Evolutionary conservation across 2,113 vertebrate genomes (phyloP).

Genomic region (Hemiscyllium ocellatum): DNA sequence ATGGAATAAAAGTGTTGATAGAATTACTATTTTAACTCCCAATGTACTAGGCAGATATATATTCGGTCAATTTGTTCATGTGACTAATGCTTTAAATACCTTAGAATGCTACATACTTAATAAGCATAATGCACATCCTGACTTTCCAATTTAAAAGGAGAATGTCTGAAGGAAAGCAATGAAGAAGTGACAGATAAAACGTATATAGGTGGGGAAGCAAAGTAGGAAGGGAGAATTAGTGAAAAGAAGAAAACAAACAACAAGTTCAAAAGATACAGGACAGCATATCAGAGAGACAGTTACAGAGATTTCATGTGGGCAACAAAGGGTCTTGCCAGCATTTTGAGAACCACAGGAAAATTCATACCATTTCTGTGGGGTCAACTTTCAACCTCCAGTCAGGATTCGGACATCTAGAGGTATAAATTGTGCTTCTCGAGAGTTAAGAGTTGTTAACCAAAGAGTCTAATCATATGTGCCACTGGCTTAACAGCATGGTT

Average conservation of each 20-base stretch:
- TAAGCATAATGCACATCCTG: not conserved
- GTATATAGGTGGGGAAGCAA: not conserved
- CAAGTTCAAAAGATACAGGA: not conserved
- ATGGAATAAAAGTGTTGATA: not conserved
- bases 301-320: not conserved
- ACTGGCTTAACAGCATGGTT: too few species aligned
- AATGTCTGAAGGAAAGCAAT: not conserved
- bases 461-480: too few species aligned
- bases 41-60: not conserved
- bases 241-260: not conserved
- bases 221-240: not conserved
- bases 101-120: not conserved
- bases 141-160: not conserved
- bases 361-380: not conserved
- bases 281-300: not conserved
- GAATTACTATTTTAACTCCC: not conserved
- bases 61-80: not conserved
- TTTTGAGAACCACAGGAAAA: not conserved
- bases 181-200: not conserved
- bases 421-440: too few species aligned
- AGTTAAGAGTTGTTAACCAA: too few species aligned
- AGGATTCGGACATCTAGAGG: not conserved
- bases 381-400: too few species aligned
- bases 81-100: not conserved
- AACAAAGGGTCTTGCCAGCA: not conserved